Conservation (phyloP, 2,888 invertebrate genomes). For the Pristionchus exspectatus region DNA sequence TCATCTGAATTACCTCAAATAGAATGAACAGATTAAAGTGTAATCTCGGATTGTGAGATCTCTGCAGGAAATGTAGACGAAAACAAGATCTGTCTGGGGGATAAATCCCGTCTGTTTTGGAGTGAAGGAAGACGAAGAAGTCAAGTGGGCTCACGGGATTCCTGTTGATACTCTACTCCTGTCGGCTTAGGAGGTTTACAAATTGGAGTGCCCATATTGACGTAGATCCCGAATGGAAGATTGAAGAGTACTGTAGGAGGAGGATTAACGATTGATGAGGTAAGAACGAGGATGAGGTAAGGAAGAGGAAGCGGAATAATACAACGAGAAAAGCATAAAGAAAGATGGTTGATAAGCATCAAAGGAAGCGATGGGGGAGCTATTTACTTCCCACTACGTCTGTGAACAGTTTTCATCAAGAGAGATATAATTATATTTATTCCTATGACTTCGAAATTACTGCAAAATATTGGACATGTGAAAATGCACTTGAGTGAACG, state of each 20-base stretch:
- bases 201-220: constrained; percentile 47
- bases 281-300: neutral
- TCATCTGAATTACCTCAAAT: neutral
- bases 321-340: neutral
- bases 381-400: neutral
- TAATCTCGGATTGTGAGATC: neutral
- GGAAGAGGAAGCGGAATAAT: neutral
- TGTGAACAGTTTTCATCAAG: neutral
- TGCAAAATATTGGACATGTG: neutral
- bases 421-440: neutral
- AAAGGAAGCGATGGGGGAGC: neutral
- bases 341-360: neutral
- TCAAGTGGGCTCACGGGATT: neutral
- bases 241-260: constrained; percentile 15
- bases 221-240: neutral
- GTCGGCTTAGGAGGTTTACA: constrained; percentile 36
- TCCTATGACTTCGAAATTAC: neutral
- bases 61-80: neutral
- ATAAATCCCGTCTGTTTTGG: neutral
- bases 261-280: neutral
- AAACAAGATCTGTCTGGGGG: neutral
- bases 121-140: neutral
- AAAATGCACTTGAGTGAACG: neutral
- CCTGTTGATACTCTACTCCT: constrained; percentile 17
- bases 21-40: neutral